Conservation (phyloP, 2,888 invertebrate species). For the Rhodophaea formosa region DNA sequence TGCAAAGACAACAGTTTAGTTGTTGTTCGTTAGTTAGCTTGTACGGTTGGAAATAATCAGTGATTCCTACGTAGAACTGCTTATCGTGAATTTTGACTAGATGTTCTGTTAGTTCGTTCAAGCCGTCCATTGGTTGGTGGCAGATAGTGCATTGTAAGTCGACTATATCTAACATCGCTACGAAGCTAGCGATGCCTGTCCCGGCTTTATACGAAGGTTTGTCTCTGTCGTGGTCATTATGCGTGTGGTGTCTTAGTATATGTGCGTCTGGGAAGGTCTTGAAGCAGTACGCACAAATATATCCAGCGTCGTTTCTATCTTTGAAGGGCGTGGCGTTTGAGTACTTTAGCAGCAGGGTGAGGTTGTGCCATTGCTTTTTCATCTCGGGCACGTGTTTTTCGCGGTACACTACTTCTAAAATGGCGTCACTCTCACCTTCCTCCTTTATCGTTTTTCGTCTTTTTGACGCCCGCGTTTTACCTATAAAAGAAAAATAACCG, state of each 20-base stretch:
- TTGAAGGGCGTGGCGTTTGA: conserved; percentile 73
- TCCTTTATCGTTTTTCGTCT: conserved; percentile 58
- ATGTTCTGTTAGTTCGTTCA: conserved; percentile 56
- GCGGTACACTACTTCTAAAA: conserved; percentile 45
- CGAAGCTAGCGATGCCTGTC: conserved; percentile 63
- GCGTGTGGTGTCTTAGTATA: conserved; percentile 56
- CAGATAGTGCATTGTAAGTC: conserved; percentile 67
- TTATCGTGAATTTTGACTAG: conserved; percentile 60
- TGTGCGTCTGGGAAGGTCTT: conserved; percentile 62
- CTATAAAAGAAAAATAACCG: conserved; percentile 77
- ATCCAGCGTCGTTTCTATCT: conserved; percentile 69
- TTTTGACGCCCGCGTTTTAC: conserved; percentile 63
- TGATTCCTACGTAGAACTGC: conserved; percentile 58
- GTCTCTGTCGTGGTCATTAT: conserved; percentile 59
- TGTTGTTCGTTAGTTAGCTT: conserved; percentile 60
- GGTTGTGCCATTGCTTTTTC: conserved; percentile 74
- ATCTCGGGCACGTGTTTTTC: conserved; percentile 61
- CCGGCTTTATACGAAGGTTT: conserved; percentile 66
- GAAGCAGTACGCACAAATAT: conserved; percentile 70
- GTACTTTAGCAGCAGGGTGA: conserved; percentile 61
- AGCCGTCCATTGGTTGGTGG: conserved; percentile 47
- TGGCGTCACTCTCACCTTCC: conserved; percentile 45
- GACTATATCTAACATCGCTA: conserved; percentile 67
- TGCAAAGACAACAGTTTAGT: conserved; percentile 65
- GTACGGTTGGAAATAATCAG: conserved; percentile 67